These are phyloP conservation scores for Galbula dea DNA, from an alignment of 2,113 vertebrate genomes.

Conservation along the genomic window DNA sequence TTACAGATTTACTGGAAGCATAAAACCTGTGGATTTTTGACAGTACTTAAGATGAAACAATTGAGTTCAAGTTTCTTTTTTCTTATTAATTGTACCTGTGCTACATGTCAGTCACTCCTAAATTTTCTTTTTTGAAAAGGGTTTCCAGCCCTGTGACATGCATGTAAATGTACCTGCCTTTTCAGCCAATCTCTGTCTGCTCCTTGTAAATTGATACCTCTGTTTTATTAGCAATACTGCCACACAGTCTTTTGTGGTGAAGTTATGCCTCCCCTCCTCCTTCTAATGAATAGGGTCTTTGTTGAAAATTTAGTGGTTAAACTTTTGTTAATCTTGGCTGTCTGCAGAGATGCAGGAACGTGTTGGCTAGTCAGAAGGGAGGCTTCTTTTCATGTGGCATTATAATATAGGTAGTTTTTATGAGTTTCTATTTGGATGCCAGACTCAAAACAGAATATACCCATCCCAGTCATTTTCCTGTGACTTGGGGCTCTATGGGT, in stretches of 20 bases:
- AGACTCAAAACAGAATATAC: neutral
- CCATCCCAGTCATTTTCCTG: neutral
- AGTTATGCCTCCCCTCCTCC: neutral
- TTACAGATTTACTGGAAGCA: neutral
- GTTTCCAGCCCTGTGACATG: neutral
- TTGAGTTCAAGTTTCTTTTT: neutral
- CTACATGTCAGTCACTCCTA: neutral
- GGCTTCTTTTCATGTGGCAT: conserved; percentile 40
- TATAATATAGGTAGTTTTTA: neutral
- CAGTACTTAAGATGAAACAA: neutral
- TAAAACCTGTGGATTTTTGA: neutral
- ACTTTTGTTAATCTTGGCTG: conserved; percentile 49
- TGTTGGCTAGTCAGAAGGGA: neutral
- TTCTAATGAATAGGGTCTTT: conserved; percentile 55
- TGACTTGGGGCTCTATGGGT: neutral
- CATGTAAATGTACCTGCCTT: neutral
- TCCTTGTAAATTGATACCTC: neutral
- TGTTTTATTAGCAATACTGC: conserved; percentile 18
- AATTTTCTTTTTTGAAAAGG: neutral
- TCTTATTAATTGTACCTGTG: neutral
- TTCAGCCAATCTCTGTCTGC: conserved; percentile 24
- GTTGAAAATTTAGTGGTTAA: conserved; percentile 36
- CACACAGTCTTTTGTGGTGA: neutral
- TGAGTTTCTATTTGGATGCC: neutral
- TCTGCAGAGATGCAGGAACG: conserved; percentile 31